These are phyloP conservation scores for Acanthurus leucopareius DNA, from an alignment of 2,797 vertebrate species.

Conservation along the genomic window DNA sequence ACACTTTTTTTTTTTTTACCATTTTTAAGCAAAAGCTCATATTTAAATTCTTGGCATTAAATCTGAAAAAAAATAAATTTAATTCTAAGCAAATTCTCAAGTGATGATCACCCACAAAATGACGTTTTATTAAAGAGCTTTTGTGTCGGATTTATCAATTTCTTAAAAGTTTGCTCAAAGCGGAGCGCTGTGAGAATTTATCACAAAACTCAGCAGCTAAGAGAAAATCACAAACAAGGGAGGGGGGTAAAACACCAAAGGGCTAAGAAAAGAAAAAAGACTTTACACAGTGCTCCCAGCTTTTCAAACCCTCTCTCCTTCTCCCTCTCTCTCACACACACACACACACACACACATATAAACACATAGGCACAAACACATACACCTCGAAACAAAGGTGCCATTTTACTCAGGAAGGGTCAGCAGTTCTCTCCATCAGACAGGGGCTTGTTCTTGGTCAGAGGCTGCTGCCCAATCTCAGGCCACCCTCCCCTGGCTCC, in stretches of 20 bases:
- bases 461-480: slow-evolving; percentile 86
- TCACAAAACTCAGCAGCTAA: slow-evolving; percentile 5
- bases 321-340: slow-evolving; percentile 44
- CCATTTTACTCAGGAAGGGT: slow-evolving; percentile 89
- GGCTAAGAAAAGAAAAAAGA: slow-evolving; percentile 27
- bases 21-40: background rate
- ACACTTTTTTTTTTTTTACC: background rate
- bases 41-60: background rate
- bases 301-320: slow-evolving; percentile 69
- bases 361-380: slow-evolving; percentile 82
- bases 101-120: background rate
- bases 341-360: slow-evolving; percentile 73
- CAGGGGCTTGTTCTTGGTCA: slow-evolving; percentile 87
- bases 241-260: slow-evolving; percentile 44
- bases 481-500: slow-evolving; percentile 77
- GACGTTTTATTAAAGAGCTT: background rate
- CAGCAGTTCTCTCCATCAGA: slow-evolving; percentile 88
- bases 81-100: background rate
- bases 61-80: background rate
- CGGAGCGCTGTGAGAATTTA: slow-evolving; percentile 4
- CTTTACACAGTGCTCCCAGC: slow-evolving; percentile 58
- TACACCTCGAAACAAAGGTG: slow-evolving; percentile 88
- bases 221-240: slow-evolving; percentile 39
- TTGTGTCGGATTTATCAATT: background rate
- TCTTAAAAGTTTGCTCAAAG: background rate